Base-by-base conservation (phyloP, 2,113 vertebrate genomes). In the Noctilio leporinus region DNA sequence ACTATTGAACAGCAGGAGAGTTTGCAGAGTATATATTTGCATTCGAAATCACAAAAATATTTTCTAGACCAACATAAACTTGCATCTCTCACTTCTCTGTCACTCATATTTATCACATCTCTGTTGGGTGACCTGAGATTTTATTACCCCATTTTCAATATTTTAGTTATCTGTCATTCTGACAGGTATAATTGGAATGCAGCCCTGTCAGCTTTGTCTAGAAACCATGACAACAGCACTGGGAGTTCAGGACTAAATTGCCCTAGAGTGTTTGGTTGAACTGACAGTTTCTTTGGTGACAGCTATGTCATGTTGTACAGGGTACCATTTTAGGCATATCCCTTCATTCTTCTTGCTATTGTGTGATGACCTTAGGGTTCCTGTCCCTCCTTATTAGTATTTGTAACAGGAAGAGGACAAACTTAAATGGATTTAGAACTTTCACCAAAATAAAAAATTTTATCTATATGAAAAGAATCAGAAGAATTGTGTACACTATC, bases 201-300 rank as follows among this genome's bases (percentile, higher is more conserved):
- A 97, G 83, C 70, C 89, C 91, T 97, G 88, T 95, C n/a, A 4
- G 92, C 80, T 97, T 97, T 97, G 43, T 95, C 35, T 83, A 92
- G 98, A 98, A 98, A 98, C 98, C 98, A 99, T 98, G 97, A 98
- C 96, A 99, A 98, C 98, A 82, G 88, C 51, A 62, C 93, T 97
- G 96, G 96, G 97, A 98, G 97, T 96, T 94, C 97, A 97, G 95
- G 91, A 97, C 91, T 96, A 93, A 97, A 97, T 97, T 97, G 97
- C 95, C 94, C 95, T 94, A 64, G 69, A 89, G 94, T 97, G 72
- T 97, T 97, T 97, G 96, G 78, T 95, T 95, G 83, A 90, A 97
- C 77, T 86, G 94, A 97, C 47, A 91, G 82, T 43, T 94, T 94
- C 88, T 98, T 97, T 94, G 75, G 94, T 69, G 83, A 96, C 91